Base-by-base conservation (phyloP, 2,888 invertebrate species). In the Philaethria dido region DNA sequence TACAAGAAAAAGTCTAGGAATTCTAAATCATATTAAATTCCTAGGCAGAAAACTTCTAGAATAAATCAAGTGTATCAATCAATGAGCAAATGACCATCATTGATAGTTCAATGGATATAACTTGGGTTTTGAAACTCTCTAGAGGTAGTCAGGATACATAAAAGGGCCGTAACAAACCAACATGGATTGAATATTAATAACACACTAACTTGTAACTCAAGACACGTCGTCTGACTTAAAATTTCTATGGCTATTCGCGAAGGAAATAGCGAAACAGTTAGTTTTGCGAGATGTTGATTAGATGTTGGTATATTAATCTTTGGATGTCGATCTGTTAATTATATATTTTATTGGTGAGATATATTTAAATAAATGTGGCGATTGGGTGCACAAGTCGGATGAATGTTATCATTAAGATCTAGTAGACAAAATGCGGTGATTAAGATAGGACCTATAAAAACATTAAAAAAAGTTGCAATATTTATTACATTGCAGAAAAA, bases 201-300 rank as follows among this genome's bases (percentile, higher is more conserved):
- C 25, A 20, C 44, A 48, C 48, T 33, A 68, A 64, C 75, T 86
- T 85, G 69, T 74, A 71, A 84, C 72, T 67, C 88, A 36, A 55
- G 62, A 65, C 89, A 84, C 87, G 87, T 85, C 80, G 78, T 60
- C 85, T 86, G 88, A 90, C 87, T 87, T 78, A 74, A 82, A 77
- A 83, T 84, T 81, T 80, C 79, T 82, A 81, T 82, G 77, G 83
- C 80, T 80, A 83, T 85, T 84, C 79, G 83, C 81, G 75, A 77
- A 87, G 89, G 88, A 89, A 86, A 86, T 80, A 84, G 81, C 78
- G 74, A 80, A 79, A 87, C 88, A 81, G 88, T 87, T 87, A 86
- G 78, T 76, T 77, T 80, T 77, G 78, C 76, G 77, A 79, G 78
- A 80, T 80, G 74, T 77, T 77, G 42, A 59, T 63, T 63, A 44